Base-by-base conservation (phyloP, 2,113 vertebrate genomes). In the Apaloderma vittatum region DNA sequence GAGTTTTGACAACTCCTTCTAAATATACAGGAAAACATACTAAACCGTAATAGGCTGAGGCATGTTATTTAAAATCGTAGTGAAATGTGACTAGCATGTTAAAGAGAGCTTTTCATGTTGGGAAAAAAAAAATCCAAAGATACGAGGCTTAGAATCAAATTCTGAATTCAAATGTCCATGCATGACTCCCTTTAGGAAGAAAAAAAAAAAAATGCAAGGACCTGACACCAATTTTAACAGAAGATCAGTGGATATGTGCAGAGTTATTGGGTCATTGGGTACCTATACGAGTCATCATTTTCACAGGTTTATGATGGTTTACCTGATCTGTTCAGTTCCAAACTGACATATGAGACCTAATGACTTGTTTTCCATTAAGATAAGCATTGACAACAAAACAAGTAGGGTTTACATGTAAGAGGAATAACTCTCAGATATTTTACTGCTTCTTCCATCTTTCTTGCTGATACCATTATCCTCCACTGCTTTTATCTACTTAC, bases 1-100 rank as follows among this genome's bases (percentile, higher is more conserved):
- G 81, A 93, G 37, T 96, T 97, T 80, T 94, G 71, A 91, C 84
- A 96, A 88, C 58, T 79, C 49, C 82, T 77, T 94, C 51, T 78
- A 54, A 91, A 89, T 83, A 81, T 52, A 57, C 19, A 68, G 55
- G 20, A 92, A 96, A 95, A 68, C 23, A 81, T 76, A 67, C 22
- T 93, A 85, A 90, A 74, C 27, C 68, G 32, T 88, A 81, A 86
- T 67, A 67, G 27, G 24, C 32, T 79, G 90, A 94, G 24, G 46
- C 23, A 89, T 57, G 54, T 92, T 94, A 76, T 90, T 94, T 74
- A 92, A 95, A 88, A 91, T 78, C 3, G 0, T 48, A 32, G 16
- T 34, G 43, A 48, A 88, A 81, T 48, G 58, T 94, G 94, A 94
- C 74, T 36, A 75, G 74, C 74, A 95, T 86, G 34, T 83, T 94